phyloP scores from a whole-genome alignment of 2,113 vertebrate genomes.

The Ivindomyrus marchei region DNA sequence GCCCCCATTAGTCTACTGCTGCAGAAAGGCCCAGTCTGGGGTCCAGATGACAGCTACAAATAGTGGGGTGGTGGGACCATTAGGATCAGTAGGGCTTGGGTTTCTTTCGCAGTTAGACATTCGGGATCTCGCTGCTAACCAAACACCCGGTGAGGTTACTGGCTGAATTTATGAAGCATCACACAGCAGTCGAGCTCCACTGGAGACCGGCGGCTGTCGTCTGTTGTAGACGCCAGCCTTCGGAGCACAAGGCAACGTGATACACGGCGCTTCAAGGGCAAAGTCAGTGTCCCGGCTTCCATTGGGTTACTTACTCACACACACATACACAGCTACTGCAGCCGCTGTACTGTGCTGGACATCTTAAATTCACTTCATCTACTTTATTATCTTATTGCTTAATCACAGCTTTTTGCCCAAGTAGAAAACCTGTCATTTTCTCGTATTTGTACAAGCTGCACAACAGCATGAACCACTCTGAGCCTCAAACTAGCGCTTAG shows the following conservation, averaged over 20 bases:
- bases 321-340: background rate
- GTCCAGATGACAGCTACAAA: background rate
- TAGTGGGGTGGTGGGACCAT: background rate
- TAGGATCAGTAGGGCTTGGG: constrained; percentile 28
- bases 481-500: background rate
- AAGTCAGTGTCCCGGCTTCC: background rate
- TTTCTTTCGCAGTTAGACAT: constrained; percentile 24
- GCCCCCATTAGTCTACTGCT: background rate
- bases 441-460: background rate
- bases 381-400: background rate
- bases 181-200: constrained; percentile 8
- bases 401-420: background rate
- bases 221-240: constrained; percentile 11
- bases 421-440: background rate
- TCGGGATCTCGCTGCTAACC: constrained; percentile 20
- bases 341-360: background rate
- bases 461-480: background rate
- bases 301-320: background rate
- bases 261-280: background rate
- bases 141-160: constrained; percentile 23
- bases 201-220: constrained; percentile 8
- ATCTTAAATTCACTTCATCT: background rate
- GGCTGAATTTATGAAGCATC: constrained; percentile 18
- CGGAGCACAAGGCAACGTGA: background rate
- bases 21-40: background rate